phyloP scores from a whole-genome alignment of 2,888 invertebrate genomes.

The Ectobius pallidus region DNA sequence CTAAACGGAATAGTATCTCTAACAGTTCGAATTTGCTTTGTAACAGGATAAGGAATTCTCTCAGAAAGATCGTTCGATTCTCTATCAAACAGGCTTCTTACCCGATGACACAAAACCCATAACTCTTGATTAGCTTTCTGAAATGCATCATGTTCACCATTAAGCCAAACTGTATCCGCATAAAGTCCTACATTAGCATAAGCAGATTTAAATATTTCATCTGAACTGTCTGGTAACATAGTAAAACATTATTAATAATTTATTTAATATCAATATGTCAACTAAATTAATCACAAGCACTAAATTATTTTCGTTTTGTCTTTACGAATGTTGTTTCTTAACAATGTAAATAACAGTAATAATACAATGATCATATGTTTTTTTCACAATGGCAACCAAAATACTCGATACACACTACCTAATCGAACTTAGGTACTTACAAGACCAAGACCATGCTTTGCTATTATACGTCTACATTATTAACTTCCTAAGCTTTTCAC shows the following conservation, averaged over 20 bases:
- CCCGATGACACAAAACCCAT: conserved; percentile 6
- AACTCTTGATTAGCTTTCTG: not conserved
- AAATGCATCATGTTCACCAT: conserved; percentile 7
- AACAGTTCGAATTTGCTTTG: conserved; percentile 52
- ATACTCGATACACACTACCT: too few species aligned
- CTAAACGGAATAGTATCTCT: conserved; percentile 70
- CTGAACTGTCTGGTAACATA: conserved; percentile 21
- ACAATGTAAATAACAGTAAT: not conserved
- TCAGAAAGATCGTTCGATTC: not conserved
- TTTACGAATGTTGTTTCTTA: not conserved
- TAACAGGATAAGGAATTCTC: not conserved
- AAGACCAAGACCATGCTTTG: too few species aligned
- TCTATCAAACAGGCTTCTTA: not conserved
- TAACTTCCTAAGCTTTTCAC: too few species aligned
- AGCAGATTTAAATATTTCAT: conserved; percentile 21
- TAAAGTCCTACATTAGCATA: conserved; percentile 21
- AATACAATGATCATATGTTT: not conserved
- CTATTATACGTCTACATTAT: too few species aligned
- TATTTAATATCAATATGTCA: too few species aligned
- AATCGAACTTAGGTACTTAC: too few species aligned
- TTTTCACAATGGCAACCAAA: not conserved
- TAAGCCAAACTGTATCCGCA: conserved; percentile 14
- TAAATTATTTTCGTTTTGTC: not conserved
- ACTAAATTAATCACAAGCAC: too few species aligned
- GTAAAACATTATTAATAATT: conserved; percentile 12